A percentile compares a stretch with the other conserved stretches of the same genome.
Evolutionary conservation across 1,140 invertebrate genomes (phyloP).

Genomic region (Lucilia sericata): DNA sequence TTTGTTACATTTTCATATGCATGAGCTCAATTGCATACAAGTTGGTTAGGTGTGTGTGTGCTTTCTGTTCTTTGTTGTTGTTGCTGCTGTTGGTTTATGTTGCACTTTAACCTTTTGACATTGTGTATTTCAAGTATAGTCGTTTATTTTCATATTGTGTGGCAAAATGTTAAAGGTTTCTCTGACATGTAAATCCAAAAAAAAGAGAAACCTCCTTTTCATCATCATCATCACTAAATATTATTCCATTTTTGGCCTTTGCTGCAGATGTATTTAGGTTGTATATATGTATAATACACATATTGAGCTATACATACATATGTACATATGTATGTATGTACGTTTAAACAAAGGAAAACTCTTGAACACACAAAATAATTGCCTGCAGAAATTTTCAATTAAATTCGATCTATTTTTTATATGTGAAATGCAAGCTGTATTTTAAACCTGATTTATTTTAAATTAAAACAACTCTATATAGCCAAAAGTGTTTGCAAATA

Average conservation of each 20-base stretch:
- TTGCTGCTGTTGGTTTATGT: background rate
- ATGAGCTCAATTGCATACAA: too few species aligned
- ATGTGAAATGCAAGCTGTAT: background rate
- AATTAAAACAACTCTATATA: too few species aligned
- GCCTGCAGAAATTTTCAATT: background rate
- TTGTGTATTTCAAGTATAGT: background rate
- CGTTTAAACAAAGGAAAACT: background rate
- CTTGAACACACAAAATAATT: background rate
- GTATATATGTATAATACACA: background rate
- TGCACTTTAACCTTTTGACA: background rate
- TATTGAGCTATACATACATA: background rate
- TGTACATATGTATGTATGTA: background rate
- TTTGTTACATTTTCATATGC: too few species aligned
- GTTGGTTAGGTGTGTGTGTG: too few species aligned
- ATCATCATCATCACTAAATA: slow-evolving; percentile 6
- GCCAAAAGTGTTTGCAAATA: too few species aligned
- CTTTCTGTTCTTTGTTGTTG: background rate
- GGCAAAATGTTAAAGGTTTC: slow-evolving; percentile 5
- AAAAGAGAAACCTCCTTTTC: background rate
- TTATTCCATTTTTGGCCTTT: background rate
- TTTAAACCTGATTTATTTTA: background rate
- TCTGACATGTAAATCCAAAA: slow-evolving; percentile 8
- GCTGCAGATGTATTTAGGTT: background rate
- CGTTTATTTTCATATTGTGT: background rate
- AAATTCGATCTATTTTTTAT: background rate